phyloP scores from a whole-genome alignment of 2,797 vertebrate species.

The Semotilus atromaculatus region DNA sequence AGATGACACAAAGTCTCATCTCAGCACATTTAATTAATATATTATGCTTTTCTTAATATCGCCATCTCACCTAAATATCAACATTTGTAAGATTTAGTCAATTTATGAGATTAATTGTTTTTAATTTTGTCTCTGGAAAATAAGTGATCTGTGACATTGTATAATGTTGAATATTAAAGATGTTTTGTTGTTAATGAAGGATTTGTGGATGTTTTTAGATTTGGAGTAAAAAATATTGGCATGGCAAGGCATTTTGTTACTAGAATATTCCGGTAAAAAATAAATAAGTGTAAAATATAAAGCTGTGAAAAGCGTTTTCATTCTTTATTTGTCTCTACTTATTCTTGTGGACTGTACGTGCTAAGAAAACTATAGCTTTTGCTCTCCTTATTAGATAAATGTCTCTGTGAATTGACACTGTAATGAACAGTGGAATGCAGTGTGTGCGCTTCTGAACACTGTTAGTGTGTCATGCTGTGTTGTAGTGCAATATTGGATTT shows the following conservation, averaged over 20 bases:
- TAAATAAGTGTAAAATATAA: neutral
- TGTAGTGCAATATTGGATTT: conserved; percentile 33
- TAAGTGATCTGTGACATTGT: neutral
- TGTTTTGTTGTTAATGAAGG: neutral
- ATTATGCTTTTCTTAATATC: neutral
- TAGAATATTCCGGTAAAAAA: no score
- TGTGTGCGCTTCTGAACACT: neutral
- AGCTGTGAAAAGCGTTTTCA: neutral
- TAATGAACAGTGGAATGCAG: neutral
- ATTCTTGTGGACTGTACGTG: neutral
- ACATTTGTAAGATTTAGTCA: neutral
- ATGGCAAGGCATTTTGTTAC: neutral
- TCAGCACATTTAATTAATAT: neutral
- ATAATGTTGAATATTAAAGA: neutral
- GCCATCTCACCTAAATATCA: neutral
- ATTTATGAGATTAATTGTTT: neutral
- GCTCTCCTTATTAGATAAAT: neutral
- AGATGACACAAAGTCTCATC: neutral
- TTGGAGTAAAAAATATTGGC: neutral
- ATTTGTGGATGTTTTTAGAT: neutral
- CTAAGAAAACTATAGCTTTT: neutral
- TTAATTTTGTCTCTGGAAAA: neutral
- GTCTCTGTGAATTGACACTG: conserved; percentile 25
- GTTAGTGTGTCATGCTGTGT: conserved; percentile 6
- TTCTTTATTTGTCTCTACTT: neutral